phyloP scores from a whole-genome alignment of 2,113 vertebrate genomes.

The Panthera tigris region DNA sequence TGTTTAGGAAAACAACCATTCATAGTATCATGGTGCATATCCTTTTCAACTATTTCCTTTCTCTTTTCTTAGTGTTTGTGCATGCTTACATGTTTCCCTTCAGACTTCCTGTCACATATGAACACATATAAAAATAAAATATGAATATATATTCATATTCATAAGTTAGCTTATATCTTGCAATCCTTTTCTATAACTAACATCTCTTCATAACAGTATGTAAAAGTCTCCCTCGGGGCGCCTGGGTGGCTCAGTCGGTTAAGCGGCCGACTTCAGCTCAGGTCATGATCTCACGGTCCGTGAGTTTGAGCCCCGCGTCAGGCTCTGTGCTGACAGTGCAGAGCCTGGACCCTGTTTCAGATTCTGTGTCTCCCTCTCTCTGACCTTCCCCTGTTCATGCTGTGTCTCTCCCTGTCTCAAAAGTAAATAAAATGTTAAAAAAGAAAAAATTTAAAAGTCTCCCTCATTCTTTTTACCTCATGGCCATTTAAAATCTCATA shows the following conservation, averaged over 20 bases:
- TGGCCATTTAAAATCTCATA: background rate
- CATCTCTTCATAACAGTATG: background rate
- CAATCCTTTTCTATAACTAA: background rate
- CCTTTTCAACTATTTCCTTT: background rate
- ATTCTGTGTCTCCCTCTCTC: too few species aligned
- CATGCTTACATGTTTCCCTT: background rate
- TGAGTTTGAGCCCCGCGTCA: accelerated
- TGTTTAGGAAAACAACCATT: background rate
- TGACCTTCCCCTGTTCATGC: too few species aligned
- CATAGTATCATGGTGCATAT: background rate
- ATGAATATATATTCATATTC: background rate
- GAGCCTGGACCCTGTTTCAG: too few species aligned
- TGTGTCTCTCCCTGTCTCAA: too few species aligned
- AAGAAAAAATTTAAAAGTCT: background rate
- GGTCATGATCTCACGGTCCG: too few species aligned
- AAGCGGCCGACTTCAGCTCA: too few species aligned
- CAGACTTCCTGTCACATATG: background rate
- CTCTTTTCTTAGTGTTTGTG: background rate
- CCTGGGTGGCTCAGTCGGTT: too few species aligned
- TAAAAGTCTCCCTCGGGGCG: background rate
- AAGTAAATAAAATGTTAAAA: too few species aligned
- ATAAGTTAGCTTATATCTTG: background rate
- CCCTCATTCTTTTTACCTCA: background rate
- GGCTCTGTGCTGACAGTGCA: too few species aligned
- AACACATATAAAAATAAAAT: background rate